A percentile compares a stretch with the other conserved stretches of the same genome.
Evolutionary conservation across 1,140 invertebrate species (phyloP).

Genomic region (Marisa cornuarietis): DNA sequence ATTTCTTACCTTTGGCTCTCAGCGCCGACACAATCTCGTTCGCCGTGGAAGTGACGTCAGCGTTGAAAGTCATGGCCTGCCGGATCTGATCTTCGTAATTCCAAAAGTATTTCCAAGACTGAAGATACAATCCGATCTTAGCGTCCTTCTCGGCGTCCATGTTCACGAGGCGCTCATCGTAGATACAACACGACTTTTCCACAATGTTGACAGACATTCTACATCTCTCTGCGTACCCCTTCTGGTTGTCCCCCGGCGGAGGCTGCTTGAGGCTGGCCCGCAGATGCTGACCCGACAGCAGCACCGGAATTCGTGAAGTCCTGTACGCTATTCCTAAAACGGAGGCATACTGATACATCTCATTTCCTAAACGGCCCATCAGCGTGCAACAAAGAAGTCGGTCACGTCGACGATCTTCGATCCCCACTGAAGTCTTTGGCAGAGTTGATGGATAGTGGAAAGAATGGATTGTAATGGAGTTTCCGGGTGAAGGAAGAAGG

Average conservation of each 20-base stretch:
- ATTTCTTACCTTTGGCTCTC: not conserved
- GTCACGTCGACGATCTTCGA: too few species aligned
- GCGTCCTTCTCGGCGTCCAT: not conserved
- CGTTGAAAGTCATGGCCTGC: not conserved
- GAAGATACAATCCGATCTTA: not conserved
- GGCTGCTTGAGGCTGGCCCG: not conserved
- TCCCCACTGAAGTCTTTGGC: too few species aligned
- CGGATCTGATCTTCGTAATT: not conserved
- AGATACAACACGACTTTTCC: not conserved
- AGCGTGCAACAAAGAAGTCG: not conserved
- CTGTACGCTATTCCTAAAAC: slow-evolving; percentile 31
- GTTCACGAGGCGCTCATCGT: not conserved
- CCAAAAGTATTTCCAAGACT: not conserved
- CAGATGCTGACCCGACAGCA: not conserved
- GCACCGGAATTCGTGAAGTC: not conserved
- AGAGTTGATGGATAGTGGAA: too few species aligned
- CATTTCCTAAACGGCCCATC: slow-evolving; percentile 37
- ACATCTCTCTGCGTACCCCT: not conserved
- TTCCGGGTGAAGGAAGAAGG: too few species aligned
- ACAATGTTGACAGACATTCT: not conserved
- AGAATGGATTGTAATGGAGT: too few species aligned
- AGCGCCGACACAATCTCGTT: not conserved
- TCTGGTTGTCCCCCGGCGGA: not conserved
- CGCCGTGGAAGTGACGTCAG: not conserved
- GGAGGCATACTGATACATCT: slow-evolving; percentile 47